A percentile compares a stretch with the other conserved stretches of the same genome.
Conservation (phyloP, 2,888 invertebrate genomes). For the Synanthedon myopaeformis region DNA sequence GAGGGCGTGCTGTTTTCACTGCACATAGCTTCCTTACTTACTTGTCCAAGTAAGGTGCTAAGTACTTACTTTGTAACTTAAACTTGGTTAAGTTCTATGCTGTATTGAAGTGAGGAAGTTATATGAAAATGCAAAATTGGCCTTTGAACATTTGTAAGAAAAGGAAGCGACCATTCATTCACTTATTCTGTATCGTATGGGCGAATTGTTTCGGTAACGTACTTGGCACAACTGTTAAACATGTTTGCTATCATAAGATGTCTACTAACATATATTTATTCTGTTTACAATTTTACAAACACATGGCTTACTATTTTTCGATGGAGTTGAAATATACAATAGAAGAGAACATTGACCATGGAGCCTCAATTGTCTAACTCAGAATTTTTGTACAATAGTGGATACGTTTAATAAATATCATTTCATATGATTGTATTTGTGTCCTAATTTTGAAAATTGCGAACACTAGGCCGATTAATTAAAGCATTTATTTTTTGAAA, state of each 20-base stretch:
- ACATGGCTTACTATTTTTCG: slow-evolving; percentile 27
- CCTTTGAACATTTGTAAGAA: slow-evolving; percentile 10
- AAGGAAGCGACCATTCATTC: slow-evolving; percentile 21
- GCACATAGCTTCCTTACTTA: slow-evolving; percentile 19
- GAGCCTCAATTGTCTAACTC: too few relatives aligned
- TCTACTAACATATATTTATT: slow-evolving; percentile 43
- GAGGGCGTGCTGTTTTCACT: slow-evolving; percentile 44
- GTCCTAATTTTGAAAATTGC: too few relatives aligned
- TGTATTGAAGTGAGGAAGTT: background rate
- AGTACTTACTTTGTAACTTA: background rate
- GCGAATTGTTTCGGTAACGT: slow-evolving; percentile 27
- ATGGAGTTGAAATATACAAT: slow-evolving; percentile 12
- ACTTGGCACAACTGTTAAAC: slow-evolving; percentile 25
- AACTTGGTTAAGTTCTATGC: background rate
- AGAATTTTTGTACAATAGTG: too few relatives aligned
- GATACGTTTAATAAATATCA: too few relatives aligned
- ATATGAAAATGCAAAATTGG: slow-evolving; percentile 17
- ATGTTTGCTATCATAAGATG: slow-evolving; percentile 33
- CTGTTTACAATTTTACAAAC: slow-evolving; percentile 26
- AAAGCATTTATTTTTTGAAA: too few relatives aligned
- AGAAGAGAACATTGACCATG: too few relatives aligned
- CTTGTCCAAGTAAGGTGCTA: too few relatives aligned
- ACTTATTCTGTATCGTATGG: slow-evolving; percentile 31
- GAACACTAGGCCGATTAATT: too few relatives aligned
- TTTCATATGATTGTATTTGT: too few relatives aligned